Base-by-base conservation (phyloP, 2,888 invertebrate species). In the Himalopsyche tibetana region DNA sequence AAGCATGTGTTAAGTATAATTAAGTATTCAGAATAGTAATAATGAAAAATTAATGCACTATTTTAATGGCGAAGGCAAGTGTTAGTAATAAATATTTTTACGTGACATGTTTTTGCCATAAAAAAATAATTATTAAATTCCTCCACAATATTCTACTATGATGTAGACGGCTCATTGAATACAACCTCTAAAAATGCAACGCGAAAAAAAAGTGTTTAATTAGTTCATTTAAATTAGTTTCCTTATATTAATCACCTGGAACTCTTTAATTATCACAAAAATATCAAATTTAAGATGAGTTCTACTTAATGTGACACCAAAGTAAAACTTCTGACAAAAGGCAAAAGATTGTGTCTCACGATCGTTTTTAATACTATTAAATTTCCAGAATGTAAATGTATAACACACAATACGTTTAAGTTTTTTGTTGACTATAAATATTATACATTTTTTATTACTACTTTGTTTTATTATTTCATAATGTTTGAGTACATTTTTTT, bases 171-270 rank as follows among this genome's bases (percentile, higher is more conserved):
- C 19, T 38, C 51, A 82, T 82, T 82, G 36, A 55, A n/a, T 28
- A 19, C 28, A 55, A 82, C 82, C 55, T 55, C 36, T 28, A 38
- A 51, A 82, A 82, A 15, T 82, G 55, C 55, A 51, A 55, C 55
- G 17, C 38, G 28, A 82, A 51, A 55, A 82, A 82, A 74, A 36
- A 74, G 15, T 36, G 5, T 74, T 74, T 74, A 74, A 74, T 74
- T 74, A 11, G 74, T 74, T 74, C 36, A 36, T 36, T 74, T 36
- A 74, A 74, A 74, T 74, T 74, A 74, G 74, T 36, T 45, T 51
- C 19, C 84, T 12, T 45, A 3, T 80, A 82, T 85, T 83, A 85
- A 85, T 85, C 85, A 85, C 85, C 85, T 85, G 85, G 85, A 85
- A 83, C 74, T 15, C 51, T 85, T 85, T 85, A 85, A 85, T 85